Evolutionary conservation across 2,888 invertebrate species (phyloP), one percentile per base, ranked within the genome.

Genomic region (Monopis laevigella): DNA sequence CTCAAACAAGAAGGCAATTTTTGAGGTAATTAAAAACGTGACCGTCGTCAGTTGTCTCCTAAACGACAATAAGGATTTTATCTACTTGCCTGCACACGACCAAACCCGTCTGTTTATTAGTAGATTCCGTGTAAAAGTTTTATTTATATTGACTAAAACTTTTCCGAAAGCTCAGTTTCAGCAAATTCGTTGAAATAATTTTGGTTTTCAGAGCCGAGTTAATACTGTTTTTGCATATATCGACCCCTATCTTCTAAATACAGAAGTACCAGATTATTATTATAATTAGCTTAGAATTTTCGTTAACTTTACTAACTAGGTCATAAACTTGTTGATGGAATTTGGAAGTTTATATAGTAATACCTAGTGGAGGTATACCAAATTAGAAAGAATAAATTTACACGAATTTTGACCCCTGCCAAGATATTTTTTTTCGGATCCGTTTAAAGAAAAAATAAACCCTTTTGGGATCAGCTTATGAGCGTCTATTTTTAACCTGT

Each of bases 41-140:
- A 78, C 77, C 78, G 75, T 77, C 74, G 72, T 80, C 77, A 78
- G 64, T 72, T 75, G 75, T 73, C 73, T 62, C 52, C 62, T 51
- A 47, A 51, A 49, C 52, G 53, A 62, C 62, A 64, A 59, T 65
- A 67, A 66, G 65, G 73, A 70, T 73, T 71, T 74, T 77, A 77
- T 77, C 75, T 74, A 65, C 71, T 63, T 53, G 55, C 50, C 55
- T 52, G 60, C 73, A 70, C 65, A 61, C 68, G 55, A 60, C 52
- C 50, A 50, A 46, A 59, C 59, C 56, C 54, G 59, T 58, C n/a
- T n/a, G n/a, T 63, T 64, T 72, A 71, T 72, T 75, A 75, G 71
- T 71, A 63, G 64, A 56, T 60, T 56, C 53, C 55, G 21, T 21
- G 12, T 21, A 21, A 36, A 36, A 36, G 36, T 36, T 36, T 21